Evolutionary conservation across 2,888 invertebrate genomes (phyloP), one percentile per base, ranked within the genome.

Genomic region (Drosophila mayaguana): DNA sequence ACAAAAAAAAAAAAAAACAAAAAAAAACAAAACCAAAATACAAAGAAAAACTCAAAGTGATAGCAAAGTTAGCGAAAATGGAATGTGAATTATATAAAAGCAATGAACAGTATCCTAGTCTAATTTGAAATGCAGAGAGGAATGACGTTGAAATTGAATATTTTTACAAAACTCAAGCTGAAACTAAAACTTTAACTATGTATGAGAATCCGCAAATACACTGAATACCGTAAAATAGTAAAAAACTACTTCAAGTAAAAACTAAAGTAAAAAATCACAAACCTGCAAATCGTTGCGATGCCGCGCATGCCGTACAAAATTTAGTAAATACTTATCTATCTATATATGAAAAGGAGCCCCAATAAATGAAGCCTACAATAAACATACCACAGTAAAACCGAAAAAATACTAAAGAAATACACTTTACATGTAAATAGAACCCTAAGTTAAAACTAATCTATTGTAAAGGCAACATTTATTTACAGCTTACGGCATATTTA

Each of bases 31-130:
- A n/a, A n/a, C n/a, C 28, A 51, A 45, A 66, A 64, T 53, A 76
- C 62, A 76, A 70, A 45, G 28, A 59, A 59, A 81, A 82, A 89
- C 78, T 79, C 80, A 79, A 85, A 91, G 89, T 87, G 90, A 85
- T 90, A 85, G 88, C 81, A 85, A 83, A 83, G 80, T 83, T 83
- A 88, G 90, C 81, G 72, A 89, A 80, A 80, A 90, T 82, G 88
- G 89, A 85, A 91, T 91, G 92, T 91, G 92, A 91, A 91, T 91
- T 89, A 91, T 88, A 79, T 81, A 87, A 91, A 91, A 91, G 91
- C 92, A 91, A 91, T 91, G 91, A 91, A 91, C 91, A 91, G 85
- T 91, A 91, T 89, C 88, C 90, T 91, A 91, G 89, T 88, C 85
- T 89, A 85, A 80, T 75, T 75, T 65, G 81, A 72, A 63, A 56